phyloP scores from a whole-genome alignment of 2,888 invertebrate genomes.

The Parnassius apollo region DNA sequence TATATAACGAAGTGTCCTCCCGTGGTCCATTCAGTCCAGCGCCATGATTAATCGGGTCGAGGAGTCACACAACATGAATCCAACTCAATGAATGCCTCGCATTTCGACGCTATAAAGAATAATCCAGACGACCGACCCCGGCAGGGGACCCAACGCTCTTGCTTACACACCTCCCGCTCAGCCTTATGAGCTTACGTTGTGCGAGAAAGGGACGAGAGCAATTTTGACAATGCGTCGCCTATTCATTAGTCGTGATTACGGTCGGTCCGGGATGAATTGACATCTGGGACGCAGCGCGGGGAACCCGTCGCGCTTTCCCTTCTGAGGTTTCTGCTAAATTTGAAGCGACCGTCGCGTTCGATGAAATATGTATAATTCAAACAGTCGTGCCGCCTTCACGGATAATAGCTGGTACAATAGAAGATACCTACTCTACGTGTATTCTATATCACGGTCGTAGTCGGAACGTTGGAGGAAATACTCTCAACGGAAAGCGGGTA shows the following conservation, averaged over 20 bases:
- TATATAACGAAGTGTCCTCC: conserved; percentile 39
- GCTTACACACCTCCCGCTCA: conserved; percentile 54
- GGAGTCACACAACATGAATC: conserved; percentile 70
- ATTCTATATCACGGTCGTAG: conserved; percentile 13
- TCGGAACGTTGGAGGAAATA: conserved; percentile 29
- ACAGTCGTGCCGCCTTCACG: not conserved
- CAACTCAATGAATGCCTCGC: conserved; percentile 72
- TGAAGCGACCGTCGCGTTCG: conserved; percentile 52
- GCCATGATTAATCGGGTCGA: conserved; percentile 69
- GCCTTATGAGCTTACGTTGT: conserved; percentile 41
- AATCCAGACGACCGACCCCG: conserved; percentile 69
- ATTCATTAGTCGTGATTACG: conserved; percentile 78
- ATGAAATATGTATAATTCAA: conserved; percentile 52
- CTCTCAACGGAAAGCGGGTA: conserved; percentile 30
- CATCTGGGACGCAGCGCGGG: conserved; percentile 67
- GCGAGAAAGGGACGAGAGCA: conserved; percentile 57
- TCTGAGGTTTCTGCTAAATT: conserved; percentile 71
- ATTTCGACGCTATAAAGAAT: conserved; percentile 77
- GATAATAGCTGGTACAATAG: not conserved
- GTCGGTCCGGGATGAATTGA: conserved; percentile 71
- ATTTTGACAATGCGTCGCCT: conserved; percentile 61
- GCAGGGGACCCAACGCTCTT: conserved; percentile 50
- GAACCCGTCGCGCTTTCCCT: conserved; percentile 66
- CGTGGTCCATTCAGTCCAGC: conserved; percentile 50
- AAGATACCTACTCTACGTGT: not conserved